Percentiles rank a stretch among this genome's conserved stretches.
phyloP scores from a whole-genome alignment of 2,113 vertebrate genomes.

The Phrynosoma blainvillii region DNA sequence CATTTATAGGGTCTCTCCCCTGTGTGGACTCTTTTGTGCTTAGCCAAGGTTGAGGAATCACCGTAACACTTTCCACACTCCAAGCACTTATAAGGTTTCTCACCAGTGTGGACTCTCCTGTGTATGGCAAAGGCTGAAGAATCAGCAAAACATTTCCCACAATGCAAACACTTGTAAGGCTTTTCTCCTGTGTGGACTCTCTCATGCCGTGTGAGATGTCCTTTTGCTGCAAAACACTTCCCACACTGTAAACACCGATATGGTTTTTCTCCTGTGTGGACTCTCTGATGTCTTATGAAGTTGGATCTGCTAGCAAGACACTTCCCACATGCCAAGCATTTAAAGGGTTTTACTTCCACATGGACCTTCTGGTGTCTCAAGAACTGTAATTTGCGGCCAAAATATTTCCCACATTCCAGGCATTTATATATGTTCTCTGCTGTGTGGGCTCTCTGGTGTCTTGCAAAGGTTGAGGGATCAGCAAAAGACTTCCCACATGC shows the following conservation, averaged over 20 bases:
- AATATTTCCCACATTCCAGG: neutral
- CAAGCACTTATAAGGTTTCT: neutral
- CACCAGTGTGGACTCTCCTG: neutral
- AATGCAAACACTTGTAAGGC: neutral
- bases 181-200: neutral
- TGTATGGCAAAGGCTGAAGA: neutral
- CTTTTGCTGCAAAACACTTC: neutral
- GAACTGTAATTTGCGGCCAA: neutral
- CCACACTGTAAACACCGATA: neutral
- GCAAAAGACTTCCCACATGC: constrained; percentile 2
- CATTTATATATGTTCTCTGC: neutral
- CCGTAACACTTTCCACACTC: neutral
- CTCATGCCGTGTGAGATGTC: neutral
- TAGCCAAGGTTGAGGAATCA: neutral
- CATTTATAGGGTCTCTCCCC: neutral
- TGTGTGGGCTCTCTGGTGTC: neutral
- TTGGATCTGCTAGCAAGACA: neutral
- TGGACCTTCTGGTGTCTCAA: neutral
- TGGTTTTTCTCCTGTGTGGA: neutral
- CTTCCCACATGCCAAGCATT: neutral
- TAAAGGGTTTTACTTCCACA: neutral
- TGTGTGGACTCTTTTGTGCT: neutral
- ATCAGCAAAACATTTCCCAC: neutral
- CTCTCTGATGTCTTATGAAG: neutral
- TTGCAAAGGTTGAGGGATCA: neutral